phyloP scores from a whole-genome alignment of 1,140 invertebrate species.

The Cephus cinctus region DNA sequence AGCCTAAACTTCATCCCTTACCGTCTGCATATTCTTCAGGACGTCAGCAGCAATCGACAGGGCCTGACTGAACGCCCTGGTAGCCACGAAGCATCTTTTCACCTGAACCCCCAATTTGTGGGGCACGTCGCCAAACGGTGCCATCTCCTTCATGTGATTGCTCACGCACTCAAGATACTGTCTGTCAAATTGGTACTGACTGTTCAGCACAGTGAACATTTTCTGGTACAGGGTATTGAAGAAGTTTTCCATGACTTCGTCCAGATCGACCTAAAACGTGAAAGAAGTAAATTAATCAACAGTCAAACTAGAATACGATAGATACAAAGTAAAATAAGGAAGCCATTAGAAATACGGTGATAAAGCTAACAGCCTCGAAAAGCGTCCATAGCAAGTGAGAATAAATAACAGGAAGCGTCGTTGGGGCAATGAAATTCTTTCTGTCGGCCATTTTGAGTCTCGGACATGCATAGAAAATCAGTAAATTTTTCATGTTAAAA shows the following conservation, averaged over 20 bases:
- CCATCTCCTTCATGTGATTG: slow-evolving; percentile 87
- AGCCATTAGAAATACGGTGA: no score
- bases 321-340: no score
- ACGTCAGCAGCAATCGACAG: slow-evolving; percentile 81
- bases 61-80: slow-evolving; percentile 88
- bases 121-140: slow-evolving; percentile 93
- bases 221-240: slow-evolving; percentile 91
- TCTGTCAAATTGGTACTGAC: slow-evolving; percentile 84
- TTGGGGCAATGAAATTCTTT: no score
- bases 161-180: slow-evolving; percentile 86
- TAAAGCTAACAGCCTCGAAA: no score
- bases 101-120: slow-evolving; percentile 86
- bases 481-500: no score
- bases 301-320: no score
- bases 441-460: no score
- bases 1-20: no score
- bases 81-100: slow-evolving; percentile 90
- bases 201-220: slow-evolving; percentile 94
- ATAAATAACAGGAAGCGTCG: no score
- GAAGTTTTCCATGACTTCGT: slow-evolving; percentile 87
- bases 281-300: background rate
- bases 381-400: no score
- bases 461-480: no score
- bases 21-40: slow-evolving; percentile 77
- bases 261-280: slow-evolving; percentile 68